Conservation (phyloP, 2,113 vertebrate genomes). For the Verasper variegatus region DNA sequence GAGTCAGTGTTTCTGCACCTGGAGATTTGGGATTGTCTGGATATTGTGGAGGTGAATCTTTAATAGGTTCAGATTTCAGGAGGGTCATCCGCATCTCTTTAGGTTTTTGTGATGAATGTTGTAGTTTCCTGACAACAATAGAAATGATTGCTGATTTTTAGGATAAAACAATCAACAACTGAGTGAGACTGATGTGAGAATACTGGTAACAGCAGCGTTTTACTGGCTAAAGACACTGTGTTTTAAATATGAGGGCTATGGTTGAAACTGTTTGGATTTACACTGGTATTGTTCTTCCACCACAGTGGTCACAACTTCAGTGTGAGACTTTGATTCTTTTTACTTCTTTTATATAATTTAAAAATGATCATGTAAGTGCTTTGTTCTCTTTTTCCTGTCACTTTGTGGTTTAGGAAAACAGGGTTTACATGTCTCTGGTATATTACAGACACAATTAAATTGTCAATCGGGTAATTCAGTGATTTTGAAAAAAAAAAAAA, state of each 20-base stretch:
- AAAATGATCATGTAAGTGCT: no score
- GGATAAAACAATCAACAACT: background rate
- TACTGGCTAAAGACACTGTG: background rate
- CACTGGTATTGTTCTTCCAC: no score
- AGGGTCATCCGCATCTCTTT: constrained; percentile 86
- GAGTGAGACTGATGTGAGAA: background rate
- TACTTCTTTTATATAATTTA: no score
- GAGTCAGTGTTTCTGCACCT: constrained; percentile 34
- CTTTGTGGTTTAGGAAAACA: no score
- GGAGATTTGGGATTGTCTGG: constrained; percentile 46
- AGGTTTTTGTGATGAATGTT: constrained; percentile 80
- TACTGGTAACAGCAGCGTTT: background rate
- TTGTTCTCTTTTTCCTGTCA: no score
- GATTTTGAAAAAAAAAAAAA: no score
- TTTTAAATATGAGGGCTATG: background rate
- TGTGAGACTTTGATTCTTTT: no score
- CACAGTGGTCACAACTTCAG: no score
- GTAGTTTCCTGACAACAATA: constrained; percentile 85
- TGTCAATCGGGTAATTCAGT: no score
- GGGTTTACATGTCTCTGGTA: no score
- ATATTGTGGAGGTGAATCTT: constrained; percentile 47
- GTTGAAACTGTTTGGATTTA: no score
- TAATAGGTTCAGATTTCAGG: constrained; percentile 78
- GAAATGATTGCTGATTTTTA: background rate
- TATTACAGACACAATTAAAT: no score